Evolutionary conservation across 2,113 vertebrate genomes (phyloP).

Genomic region (Fukomys damarensis): DNA sequence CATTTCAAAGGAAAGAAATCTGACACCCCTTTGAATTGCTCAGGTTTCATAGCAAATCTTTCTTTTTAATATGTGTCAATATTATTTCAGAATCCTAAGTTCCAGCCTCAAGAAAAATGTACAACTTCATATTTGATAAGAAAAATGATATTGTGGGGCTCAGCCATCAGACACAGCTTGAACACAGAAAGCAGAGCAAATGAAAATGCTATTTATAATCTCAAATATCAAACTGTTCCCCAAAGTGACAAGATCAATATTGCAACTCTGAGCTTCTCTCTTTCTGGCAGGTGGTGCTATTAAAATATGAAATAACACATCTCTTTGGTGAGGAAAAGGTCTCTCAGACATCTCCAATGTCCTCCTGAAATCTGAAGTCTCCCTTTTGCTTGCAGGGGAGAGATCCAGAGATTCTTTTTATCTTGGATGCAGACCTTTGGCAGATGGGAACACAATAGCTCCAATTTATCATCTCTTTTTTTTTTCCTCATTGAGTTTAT

Average conservation of each 20-base stretch:
- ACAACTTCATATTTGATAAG: conserved; percentile 55
- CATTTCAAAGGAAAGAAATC: background rate
- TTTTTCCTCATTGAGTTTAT: too few relatives aligned
- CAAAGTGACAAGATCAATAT: conserved; percentile 88
- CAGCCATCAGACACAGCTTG: conserved; percentile 63
- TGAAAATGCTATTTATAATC: conserved; percentile 86
- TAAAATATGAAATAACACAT: conserved; percentile 81
- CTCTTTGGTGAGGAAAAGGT: conserved; percentile 62
- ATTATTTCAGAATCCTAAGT: background rate
- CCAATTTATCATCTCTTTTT: too few relatives aligned
- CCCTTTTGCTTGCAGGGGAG: background rate
- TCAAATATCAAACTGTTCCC: conserved; percentile 86
- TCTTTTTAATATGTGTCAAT: background rate
- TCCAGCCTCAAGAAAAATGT: conserved; percentile 42
- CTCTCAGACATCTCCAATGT: conserved; percentile 49
- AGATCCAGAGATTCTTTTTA: background rate
- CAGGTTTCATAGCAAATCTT: background rate
- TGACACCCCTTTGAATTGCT: background rate
- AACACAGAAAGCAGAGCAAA: conserved; percentile 73
- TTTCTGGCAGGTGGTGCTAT: conserved; percentile 85
- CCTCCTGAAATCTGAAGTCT: conserved; percentile 67
- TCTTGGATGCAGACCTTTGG: background rate
- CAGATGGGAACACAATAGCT: background rate
- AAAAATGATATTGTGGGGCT: conserved; percentile 59
- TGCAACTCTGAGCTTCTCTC: conserved; percentile 80